Conservation (phyloP, 2,113 vertebrate species). For the Tympanuchus pallidicinctus region DNA sequence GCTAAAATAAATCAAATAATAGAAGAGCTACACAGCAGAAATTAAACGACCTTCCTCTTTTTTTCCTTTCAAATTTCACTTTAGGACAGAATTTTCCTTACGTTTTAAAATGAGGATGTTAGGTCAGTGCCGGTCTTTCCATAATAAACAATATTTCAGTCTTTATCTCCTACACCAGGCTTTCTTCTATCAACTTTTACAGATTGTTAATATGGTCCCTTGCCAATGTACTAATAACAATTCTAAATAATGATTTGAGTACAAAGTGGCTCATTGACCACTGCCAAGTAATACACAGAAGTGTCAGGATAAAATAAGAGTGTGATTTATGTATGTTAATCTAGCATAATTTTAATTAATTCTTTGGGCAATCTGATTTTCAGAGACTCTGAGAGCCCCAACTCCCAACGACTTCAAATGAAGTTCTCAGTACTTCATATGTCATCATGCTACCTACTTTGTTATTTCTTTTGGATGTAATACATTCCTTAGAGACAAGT, state of each 20-base stretch:
- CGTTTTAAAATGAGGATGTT: neutral
- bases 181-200: neutral
- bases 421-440: neutral
- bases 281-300: neutral
- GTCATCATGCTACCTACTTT: conserved; percentile 1
- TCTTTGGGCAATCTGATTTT: neutral
- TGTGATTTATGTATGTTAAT: neutral
- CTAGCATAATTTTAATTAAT: neutral
- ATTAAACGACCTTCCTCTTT: neutral
- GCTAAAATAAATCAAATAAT: neutral
- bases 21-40: neutral
- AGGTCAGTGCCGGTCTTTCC: neutral
- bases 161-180: neutral
- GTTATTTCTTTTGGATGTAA: neutral
- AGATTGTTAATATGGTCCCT: neutral
- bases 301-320: neutral
- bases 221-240: neutral
- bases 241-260: neutral
- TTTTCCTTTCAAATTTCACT: neutral
- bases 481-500: neutral
- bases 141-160: neutral
- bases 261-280: neutral
- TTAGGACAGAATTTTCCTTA: neutral
- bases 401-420: neutral
- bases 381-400: neutral